These are phyloP conservation scores for Patagioenas fasciata DNA, from an alignment of 2,113 vertebrate species.

Conservation along the genomic window DNA sequence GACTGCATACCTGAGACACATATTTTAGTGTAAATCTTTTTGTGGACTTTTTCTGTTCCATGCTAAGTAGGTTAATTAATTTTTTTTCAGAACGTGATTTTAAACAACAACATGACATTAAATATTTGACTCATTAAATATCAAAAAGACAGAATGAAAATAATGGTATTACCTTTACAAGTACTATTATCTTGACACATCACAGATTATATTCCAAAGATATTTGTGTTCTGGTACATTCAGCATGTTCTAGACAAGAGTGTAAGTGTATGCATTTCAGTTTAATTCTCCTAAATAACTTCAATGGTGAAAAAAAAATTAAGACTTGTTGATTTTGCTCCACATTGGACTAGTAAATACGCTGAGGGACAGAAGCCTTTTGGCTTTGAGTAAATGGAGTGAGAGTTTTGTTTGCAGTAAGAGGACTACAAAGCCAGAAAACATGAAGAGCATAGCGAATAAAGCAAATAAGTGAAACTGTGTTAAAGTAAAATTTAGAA, in stretches of 20 bases:
- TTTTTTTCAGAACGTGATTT: background rate
- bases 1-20: background rate
- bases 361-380: background rate
- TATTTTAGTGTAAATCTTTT: background rate
- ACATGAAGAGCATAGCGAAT: background rate
- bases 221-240: background rate
- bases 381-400: background rate
- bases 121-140: background rate
- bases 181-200: background rate
- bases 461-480: background rate
- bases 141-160: background rate
- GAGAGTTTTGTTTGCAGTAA: background rate
- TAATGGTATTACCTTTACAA: background rate
- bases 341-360: background rate
- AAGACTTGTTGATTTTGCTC: background rate
- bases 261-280: background rate
- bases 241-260: background rate
- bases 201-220: background rate
- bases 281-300: constrained; percentile 1
- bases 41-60: background rate
- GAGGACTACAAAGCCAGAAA: background rate
- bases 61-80: background rate
- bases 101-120: background rate
- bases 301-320: background rate
- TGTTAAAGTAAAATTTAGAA: background rate